phyloP scores from a whole-genome alignment of 2,888 invertebrate genomes.

The Timandra comae region DNA sequence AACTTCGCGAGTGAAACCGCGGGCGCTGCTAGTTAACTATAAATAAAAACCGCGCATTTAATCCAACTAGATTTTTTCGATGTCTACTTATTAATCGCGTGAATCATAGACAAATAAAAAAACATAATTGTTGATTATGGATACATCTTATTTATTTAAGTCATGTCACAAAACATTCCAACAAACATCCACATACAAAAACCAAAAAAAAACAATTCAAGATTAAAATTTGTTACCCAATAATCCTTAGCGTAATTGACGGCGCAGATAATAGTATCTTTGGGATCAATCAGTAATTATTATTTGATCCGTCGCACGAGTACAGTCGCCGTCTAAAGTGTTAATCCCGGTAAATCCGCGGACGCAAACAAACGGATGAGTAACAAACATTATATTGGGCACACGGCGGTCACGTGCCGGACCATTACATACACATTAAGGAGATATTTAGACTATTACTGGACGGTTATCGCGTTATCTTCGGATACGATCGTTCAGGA shows the following conservation, averaged over 20 bases:
- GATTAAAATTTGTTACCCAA: background rate
- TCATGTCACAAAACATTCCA: too few relatives aligned
- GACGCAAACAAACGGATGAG: constrained; percentile 46
- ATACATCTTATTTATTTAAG: too few relatives aligned
- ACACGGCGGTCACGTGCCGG: constrained; percentile 52
- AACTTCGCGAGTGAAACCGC: too few relatives aligned
- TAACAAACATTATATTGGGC: too few relatives aligned
- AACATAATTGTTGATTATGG: too few relatives aligned
- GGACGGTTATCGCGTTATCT: constrained; percentile 67
- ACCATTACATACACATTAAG: constrained; percentile 64
- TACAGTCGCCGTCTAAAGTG: constrained; percentile 55
- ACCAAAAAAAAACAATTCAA: too few relatives aligned
- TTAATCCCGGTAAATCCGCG: constrained; percentile 60
- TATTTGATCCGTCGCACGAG: constrained; percentile 24
- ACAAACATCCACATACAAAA: too few relatives aligned
- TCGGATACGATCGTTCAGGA: constrained; percentile 48
- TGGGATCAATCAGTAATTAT: constrained; percentile 67
- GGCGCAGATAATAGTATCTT: constrained; percentile 44
- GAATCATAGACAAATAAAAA: too few relatives aligned
- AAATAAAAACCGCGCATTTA: too few relatives aligned
- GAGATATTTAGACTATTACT: constrained; percentile 62
- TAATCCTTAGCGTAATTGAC: constrained; percentile 61
- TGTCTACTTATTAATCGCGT: too few relatives aligned
- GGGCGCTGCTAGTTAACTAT: too few relatives aligned
- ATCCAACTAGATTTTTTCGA: too few relatives aligned